Evolutionary conservation across 2,888 invertebrate species (phyloP).

Genomic region (Aquatica leii): DNA sequence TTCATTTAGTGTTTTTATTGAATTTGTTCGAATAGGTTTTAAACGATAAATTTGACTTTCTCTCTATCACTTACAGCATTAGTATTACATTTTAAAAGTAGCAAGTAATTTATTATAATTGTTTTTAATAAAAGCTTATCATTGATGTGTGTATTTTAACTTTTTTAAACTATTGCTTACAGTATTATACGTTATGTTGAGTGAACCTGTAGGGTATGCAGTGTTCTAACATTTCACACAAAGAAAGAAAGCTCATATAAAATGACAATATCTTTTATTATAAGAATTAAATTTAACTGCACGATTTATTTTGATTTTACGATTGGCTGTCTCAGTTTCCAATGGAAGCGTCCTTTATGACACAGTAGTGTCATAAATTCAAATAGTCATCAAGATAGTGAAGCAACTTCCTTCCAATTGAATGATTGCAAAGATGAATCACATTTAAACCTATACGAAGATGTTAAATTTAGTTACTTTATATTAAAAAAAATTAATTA

Average conservation of each 20-base stretch:
- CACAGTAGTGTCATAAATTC: conserved; percentile 36
- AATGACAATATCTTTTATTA: conserved; percentile 41
- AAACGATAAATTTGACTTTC: conserved; percentile 25
- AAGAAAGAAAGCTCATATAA: conserved; percentile 30
- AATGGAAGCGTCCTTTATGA: conserved; percentile 36
- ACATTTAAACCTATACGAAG: conserved; percentile 24
- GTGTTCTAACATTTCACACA: conserved; percentile 24
- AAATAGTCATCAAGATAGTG: conserved; percentile 39
- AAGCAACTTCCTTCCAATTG: conserved; percentile 36
- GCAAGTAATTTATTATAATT: no score
- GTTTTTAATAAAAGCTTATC: no score
- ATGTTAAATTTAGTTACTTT: no score
- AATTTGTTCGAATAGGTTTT: conserved; percentile 30
- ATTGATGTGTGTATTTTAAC: no score
- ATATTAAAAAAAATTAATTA: conserved; percentile 2
- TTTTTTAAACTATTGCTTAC: not conserved
- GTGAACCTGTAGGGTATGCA: conserved; percentile 15
- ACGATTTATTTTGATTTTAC: conserved; percentile 41
- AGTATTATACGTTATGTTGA: not conserved
- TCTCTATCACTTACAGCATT: not conserved
- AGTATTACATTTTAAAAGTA: no score
- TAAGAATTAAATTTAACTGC: conserved; percentile 45
- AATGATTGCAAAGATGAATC: conserved; percentile 26
- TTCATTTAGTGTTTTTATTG: conserved; percentile 38
- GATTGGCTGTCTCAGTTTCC: conserved; percentile 35